Conservation (phyloP, 2,888 invertebrate genomes). For the Cloeon dipterum region DNA sequence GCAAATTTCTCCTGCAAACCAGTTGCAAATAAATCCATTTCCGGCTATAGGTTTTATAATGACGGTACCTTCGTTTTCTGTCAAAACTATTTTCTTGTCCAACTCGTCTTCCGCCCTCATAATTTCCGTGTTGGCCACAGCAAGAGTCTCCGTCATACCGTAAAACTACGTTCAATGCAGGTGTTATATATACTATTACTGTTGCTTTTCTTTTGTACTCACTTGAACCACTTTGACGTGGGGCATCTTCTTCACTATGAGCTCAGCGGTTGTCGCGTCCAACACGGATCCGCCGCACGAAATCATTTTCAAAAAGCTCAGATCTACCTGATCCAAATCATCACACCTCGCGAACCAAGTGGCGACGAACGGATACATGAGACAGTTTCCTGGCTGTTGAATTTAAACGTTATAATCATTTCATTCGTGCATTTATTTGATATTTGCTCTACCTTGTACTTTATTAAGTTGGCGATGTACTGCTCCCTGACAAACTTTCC, state of each 20-base stretch:
- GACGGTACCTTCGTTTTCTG: neutral
- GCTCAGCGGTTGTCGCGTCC: neutral
- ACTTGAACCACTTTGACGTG: neutral
- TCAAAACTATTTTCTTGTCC: neutral
- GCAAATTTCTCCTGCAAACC: neutral
- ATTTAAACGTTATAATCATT: too few species aligned
- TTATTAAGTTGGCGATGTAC: constrained; percentile 1
- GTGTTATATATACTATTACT: neutral
- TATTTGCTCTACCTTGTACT: constrained; percentile 3
- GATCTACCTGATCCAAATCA: neutral
- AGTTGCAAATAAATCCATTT: too few species aligned
- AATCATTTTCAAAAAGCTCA: neutral
- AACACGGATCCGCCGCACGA: neutral
- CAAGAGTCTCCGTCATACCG: neutral
- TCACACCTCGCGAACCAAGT: constrained; percentile 1
- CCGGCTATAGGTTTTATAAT: too few species aligned
- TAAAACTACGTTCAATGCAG: neutral
- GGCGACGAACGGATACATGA: constrained; percentile 2
- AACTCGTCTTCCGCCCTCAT: too few species aligned
- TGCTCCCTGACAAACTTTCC: neutral
- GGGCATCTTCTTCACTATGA: neutral
- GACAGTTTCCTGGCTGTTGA: neutral
- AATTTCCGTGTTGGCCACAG: too few species aligned
- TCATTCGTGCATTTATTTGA: neutral
- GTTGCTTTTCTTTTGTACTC: neutral